Percentiles rank a stretch among this genome's conserved stretches.
Conservation (phyloP, 1,140 invertebrate genomes). For the Leptopilina clavipes region DNA sequence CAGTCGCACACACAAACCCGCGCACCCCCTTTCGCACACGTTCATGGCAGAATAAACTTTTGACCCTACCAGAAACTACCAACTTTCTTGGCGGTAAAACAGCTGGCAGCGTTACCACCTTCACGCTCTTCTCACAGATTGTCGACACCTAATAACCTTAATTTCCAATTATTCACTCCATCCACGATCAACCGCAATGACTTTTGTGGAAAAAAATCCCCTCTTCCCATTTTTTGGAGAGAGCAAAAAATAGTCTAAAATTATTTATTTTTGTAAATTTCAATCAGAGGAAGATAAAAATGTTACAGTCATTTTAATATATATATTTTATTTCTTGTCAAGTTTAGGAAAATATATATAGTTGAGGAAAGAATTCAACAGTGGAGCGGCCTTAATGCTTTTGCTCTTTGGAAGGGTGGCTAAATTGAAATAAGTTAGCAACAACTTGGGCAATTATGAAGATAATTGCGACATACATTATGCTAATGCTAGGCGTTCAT, state of each 20-base stretch:
- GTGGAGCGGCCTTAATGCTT: neutral
- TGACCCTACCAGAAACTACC: slow-evolving; percentile 59
- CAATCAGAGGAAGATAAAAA: too few species aligned
- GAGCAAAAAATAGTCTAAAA: too few species aligned
- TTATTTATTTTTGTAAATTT: too few species aligned
- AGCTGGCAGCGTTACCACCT: slow-evolving; percentile 63
- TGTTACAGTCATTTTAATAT: too few species aligned
- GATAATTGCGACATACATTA: slow-evolving; percentile 73
- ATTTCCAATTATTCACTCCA: slow-evolving; percentile 59
- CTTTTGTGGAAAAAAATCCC: slow-evolving; percentile 28
- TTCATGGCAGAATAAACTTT: slow-evolving; percentile 66
- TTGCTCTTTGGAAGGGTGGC: slow-evolving; percentile 47
- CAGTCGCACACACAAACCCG: slow-evolving; percentile 60
- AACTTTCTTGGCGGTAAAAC: slow-evolving; percentile 69
- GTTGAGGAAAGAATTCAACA: neutral
- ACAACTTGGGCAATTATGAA: slow-evolving; percentile 72
- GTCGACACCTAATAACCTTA: slow-evolving; percentile 66
- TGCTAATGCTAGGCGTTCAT: slow-evolving; percentile 66
- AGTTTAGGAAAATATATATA: neutral
- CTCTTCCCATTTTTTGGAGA: too few species aligned
- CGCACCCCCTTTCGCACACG: slow-evolving; percentile 37
- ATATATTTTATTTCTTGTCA: neutral
- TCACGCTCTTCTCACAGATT: slow-evolving; percentile 53
- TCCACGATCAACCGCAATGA: slow-evolving; percentile 41
- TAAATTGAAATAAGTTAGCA: slow-evolving; percentile 71